A percentile compares a stretch with the other conserved stretches of the same genome.
Conservation (phyloP, 2,888 invertebrate genomes). For the Stenurella melanura region DNA sequence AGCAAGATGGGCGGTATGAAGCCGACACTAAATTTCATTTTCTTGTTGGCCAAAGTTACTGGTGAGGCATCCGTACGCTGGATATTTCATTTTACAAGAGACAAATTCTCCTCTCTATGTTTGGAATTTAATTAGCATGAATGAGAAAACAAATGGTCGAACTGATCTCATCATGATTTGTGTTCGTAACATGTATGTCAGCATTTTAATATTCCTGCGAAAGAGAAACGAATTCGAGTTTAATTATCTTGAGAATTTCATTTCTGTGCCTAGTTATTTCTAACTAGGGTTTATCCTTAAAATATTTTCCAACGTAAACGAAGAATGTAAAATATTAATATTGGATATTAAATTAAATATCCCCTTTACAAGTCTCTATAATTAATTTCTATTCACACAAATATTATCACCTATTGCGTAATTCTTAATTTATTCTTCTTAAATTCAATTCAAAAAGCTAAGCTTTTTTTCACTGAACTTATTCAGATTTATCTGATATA, state of each 20-base stretch:
- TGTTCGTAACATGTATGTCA: constrained; percentile 38
- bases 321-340: neutral
- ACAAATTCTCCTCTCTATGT: constrained; percentile 51
- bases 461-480: too few relatives aligned
- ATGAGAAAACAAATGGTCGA: constrained; percentile 41
- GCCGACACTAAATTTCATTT: constrained; percentile 70
- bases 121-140: constrained; percentile 56
- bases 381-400: too few relatives aligned
- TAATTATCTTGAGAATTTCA: constrained; percentile 31
- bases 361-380: neutral
- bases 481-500: too few relatives aligned
- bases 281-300: neutral
- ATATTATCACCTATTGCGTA: too few relatives aligned
- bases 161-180: constrained; percentile 38
- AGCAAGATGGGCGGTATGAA: constrained; percentile 65
- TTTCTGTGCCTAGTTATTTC: neutral
- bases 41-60: constrained; percentile 67
- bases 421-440: too few relatives aligned
- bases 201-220: constrained; percentile 38
- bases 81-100: constrained; percentile 44
- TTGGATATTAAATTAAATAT: neutral
- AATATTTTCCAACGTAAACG: neutral
- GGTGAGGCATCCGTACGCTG: constrained; percentile 41
- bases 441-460: too few relatives aligned
- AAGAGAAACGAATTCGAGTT: constrained; percentile 31